phyloP scores from a whole-genome alignment of 2,113 vertebrate species.

The Pandion haliaetus region DNA sequence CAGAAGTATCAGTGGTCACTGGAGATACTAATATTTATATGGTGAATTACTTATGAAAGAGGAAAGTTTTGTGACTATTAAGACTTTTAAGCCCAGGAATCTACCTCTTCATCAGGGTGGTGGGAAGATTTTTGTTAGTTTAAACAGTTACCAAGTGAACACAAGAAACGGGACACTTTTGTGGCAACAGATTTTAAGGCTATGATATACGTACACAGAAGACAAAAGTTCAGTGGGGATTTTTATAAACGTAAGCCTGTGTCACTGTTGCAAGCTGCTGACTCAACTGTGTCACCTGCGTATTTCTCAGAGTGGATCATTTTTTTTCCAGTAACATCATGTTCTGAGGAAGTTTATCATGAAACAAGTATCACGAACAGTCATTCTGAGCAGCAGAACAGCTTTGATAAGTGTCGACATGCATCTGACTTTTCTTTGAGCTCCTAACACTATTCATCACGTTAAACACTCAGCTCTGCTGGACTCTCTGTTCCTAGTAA shows the following conservation, averaged over 20 bases:
- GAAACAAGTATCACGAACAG: slow-evolving; percentile 54
- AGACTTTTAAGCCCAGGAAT: not conserved
- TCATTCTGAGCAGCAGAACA: slow-evolving; percentile 59
- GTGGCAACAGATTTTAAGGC: not conserved
- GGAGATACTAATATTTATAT: not conserved
- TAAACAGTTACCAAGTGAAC: not conserved
- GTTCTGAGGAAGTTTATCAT: slow-evolving; percentile 66
- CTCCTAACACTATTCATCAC: slow-evolving; percentile 11
- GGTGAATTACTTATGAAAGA: not conserved
- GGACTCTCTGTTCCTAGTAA: slow-evolving; percentile 30
- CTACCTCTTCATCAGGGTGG: not conserved
- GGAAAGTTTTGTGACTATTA: not conserved
- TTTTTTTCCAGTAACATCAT: slow-evolving; percentile 55
- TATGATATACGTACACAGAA: not conserved
- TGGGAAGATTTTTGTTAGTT: not conserved
- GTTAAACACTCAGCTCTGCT: slow-evolving; percentile 10
- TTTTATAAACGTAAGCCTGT: slow-evolving; percentile 56
- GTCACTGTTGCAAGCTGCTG: slow-evolving; percentile 62
- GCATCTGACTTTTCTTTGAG: slow-evolving; percentile 54
- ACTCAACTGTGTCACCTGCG: slow-evolving; percentile 67
- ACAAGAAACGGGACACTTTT: not conserved
- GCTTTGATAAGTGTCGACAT: slow-evolving; percentile 30
- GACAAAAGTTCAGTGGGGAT: slow-evolving; percentile 63
- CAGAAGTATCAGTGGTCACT: not conserved
- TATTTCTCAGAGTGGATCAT: slow-evolving; percentile 50